Evolutionary conservation across 2,113 vertebrate species (phyloP), one percentile per base, ranked within the genome.

Genomic region (Hydropotes inermis): DNA sequence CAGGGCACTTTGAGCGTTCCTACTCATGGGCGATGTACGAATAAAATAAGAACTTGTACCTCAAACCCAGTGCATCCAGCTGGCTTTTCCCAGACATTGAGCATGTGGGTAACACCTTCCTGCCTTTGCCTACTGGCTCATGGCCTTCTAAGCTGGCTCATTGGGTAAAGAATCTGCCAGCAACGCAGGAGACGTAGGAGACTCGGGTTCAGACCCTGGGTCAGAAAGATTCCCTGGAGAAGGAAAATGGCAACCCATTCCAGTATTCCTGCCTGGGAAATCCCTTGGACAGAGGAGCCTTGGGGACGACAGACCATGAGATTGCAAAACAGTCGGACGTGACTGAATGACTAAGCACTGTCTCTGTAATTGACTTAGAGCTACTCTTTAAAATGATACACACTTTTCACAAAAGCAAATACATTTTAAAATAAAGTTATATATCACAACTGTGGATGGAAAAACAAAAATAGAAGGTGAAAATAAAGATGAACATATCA

Each of bases 31-130:
- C 5, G 4, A 7, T 2, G 16, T 5, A 39, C 23, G 0, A 60
- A 70, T 12, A 2, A 45, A 43, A 3, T 17, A 17, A 39, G 30
- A 5, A 6, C 78, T 36, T 16, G 5, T 1, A 3, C 16, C 33
- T 13, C 6, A 30, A 14, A 21, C 6, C 43, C 54, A 12, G 36
- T 1, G 30, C 25, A 1, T 27, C n/a, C 7, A 2, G 50, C 83
- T 30, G 33, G 39, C 28, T 1, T 27, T 39, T 50, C 47, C 47
- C 76, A 33, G 33, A 64, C 0, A 7, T 1, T 2, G 61, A 6
- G 10, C 33, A 1, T 0, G 0, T 0, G 16, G 14, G 78, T 30
- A 0, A 30, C 0, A 9, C 21, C 57, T 81, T 85, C 47, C 0
- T 4, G 14, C 43, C n/a, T 27, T 25, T n/a, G 21, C 52, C 86